Evolutionary conservation across 2,797 vertebrate species (phyloP).

Genomic region (Odontamblyopus rebecca): DNA sequence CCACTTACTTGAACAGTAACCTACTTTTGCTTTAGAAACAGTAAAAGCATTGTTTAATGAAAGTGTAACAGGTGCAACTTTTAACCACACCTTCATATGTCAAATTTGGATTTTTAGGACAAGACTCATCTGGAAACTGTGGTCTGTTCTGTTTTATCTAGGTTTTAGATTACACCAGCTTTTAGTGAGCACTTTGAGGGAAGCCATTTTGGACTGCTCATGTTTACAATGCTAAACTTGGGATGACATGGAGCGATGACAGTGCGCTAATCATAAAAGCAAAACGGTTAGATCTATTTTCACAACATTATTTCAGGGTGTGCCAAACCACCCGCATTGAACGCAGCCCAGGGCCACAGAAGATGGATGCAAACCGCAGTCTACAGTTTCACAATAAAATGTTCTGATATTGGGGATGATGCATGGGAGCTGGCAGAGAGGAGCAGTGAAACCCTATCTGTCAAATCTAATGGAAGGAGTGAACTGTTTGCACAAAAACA

Average conservation of each 20-base stretch:
- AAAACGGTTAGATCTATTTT: constrained; percentile 30
- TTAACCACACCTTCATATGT: background rate
- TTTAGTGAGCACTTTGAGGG: constrained; percentile 12
- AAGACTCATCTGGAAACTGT: background rate
- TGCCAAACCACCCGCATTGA: constrained; percentile 46
- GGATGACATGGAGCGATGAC: constrained; percentile 34
- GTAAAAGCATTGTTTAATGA: background rate
- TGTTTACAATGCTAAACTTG: constrained; percentile 27
- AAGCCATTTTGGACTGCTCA: constrained; percentile 28
- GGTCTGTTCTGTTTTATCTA: background rate
- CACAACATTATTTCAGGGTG: constrained; percentile 24
- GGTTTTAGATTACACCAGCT: constrained; percentile 10
- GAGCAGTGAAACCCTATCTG: background rate
- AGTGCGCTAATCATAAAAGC: constrained; percentile 24
- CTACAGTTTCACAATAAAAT: constrained; percentile 45
- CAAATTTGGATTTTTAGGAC: background rate
- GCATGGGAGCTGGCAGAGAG: constrained; percentile 14
- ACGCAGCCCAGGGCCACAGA: constrained; percentile 30
- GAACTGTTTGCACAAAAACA: constrained; percentile 11
- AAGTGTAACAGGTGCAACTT: background rate
- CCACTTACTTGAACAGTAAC: background rate
- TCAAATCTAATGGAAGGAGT: constrained; percentile 13
- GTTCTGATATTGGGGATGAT: constrained; percentile 28
- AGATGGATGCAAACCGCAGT: constrained; percentile 19
- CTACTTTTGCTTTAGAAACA: background rate